Conservation (phyloP, 2,113 vertebrate genomes). For the Myodes glareolus region DNA sequence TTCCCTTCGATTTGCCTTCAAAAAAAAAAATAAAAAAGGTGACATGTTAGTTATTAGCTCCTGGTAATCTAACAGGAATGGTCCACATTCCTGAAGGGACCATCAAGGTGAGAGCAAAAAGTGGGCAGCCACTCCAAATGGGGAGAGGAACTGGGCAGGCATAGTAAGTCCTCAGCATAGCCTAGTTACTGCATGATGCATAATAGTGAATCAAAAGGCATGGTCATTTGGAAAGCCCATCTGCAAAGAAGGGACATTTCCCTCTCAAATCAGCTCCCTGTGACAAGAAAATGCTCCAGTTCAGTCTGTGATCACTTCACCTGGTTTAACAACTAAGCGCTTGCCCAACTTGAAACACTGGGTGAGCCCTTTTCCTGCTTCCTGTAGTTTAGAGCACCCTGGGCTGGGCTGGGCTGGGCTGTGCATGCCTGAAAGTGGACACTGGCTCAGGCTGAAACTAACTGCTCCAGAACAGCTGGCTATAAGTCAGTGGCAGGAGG, state of each 20-base stretch:
- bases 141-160: too few species aligned
- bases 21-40: neutral
- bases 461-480: neutral
- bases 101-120: too few species aligned
- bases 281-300: neutral
- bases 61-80: neutral
- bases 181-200: accelerated
- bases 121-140: too few species aligned
- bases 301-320: neutral
- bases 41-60: neutral
- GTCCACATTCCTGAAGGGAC: neutral
- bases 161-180: neutral
- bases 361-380: neutral
- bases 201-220: neutral
- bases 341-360: neutral
- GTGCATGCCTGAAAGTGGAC: too few species aligned
- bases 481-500: neutral
- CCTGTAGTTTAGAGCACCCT: accelerated
- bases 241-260: accelerated
- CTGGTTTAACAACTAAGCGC: neutral
- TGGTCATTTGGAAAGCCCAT: too few species aligned
- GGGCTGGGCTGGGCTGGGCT: neutral
- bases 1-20: conserved; percentile 98
- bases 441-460: neutral
- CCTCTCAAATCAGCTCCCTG: neutral